Conservation (phyloP, 2,113 vertebrate genomes). For the Pomatorhinus ruficollis region DNA sequence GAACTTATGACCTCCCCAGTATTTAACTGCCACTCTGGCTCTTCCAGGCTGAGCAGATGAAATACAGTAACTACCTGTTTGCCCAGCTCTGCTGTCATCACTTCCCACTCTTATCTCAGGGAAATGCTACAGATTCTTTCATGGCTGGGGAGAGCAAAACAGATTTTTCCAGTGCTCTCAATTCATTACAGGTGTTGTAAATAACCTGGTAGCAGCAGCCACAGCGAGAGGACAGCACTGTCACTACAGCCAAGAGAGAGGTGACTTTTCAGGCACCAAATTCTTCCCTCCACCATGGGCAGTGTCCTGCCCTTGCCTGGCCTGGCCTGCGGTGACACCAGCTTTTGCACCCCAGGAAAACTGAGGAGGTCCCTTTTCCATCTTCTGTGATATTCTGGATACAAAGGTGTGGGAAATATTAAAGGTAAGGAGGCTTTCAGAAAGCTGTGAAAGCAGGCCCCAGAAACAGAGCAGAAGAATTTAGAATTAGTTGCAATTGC, state of each 20-base stretch:
- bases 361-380: fast-evolving
- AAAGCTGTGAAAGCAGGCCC: no score
- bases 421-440: no score
- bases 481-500: no score
- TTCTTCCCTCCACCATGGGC: neutral
- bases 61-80: neutral
- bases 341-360: neutral
- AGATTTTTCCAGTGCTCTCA: conserved; percentile 46
- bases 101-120: neutral
- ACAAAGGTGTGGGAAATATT: neutral
- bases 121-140: conserved; percentile 42
- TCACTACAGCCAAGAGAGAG: neutral
- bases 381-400: fast-evolving
- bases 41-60: conserved; percentile 47
- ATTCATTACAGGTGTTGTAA: neutral
- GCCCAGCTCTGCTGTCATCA: conserved; percentile 9
- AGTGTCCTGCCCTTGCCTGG: neutral
- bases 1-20: conserved; percentile 71
- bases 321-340: fast-evolving
- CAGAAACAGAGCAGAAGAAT: no score
- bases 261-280: neutral
- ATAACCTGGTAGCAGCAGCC: neutral
- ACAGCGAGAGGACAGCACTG: neutral
- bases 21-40: conserved; percentile 42
- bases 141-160: conserved; percentile 13